Evolutionary conservation across 2,888 invertebrate species (phyloP), one percentile per base, ranked within the genome.

Genomic region (Dermolepida albohirtum): DNA sequence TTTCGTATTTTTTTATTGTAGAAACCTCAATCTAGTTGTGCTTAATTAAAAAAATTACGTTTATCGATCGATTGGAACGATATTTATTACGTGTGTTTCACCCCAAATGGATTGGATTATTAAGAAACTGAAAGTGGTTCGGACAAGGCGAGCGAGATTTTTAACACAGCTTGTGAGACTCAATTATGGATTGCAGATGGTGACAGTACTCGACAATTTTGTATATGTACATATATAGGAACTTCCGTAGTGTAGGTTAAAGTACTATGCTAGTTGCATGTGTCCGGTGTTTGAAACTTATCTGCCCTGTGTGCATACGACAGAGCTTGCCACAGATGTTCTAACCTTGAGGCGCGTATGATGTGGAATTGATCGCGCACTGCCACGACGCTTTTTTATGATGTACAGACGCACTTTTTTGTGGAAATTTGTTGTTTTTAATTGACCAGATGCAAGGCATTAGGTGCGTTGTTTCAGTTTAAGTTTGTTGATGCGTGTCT

Each of bases 61-160:
- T 14, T 34, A 62, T 62, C 47, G 47, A 57, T 55, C 54, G 41
- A 34, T 34, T 34, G 8, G 34, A 8, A 6, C 34, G 34, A 34
- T 34, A 34, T 34, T 8, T 34, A 6, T 34, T 34, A 34, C 10
- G 6, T 34, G 6, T 34, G 34, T 34, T 34, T 34, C 6, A 34
- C 34, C 34, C 34, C 10, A 34, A 34, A 7, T 10, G 34, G 10
- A 6, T 34, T 10, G 34, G 10, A 6, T 34, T 22, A 34, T 34
- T 34, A 34, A 34, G 57, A 66, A 66, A 66, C 11, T 34, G 66
- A 66, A 66, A 66, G 66, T 66, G 66, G 66, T 66, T 57, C 40
- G 47, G 50, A 49, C 66, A 66, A 66, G 66, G 66, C 50, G 41
- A 59, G 22, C 66, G 17, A 50, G 57, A 59, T 66, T 66, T 66